Base-by-base conservation (phyloP, 92 coral and sea anemone genomes). In the Porites rus region DNA sequence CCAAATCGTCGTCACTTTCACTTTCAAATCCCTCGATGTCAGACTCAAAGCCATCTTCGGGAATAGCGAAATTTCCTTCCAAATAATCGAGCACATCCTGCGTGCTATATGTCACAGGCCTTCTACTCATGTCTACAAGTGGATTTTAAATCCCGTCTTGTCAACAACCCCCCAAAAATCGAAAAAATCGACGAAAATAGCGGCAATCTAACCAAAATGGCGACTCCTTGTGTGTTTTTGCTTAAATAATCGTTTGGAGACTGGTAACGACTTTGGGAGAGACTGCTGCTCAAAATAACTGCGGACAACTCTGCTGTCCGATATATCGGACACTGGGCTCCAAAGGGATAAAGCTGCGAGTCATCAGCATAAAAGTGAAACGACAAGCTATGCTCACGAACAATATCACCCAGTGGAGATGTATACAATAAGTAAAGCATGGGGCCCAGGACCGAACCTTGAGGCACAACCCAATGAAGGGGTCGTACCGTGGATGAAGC, bases 281-380 rank as follows among this genome's bases (percentile, higher is more conserved):
- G 79, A 53, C 64, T 75, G 65, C 62, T 51, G 79, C 12, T 75
- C 10, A 75, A 51, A 51, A 22, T 17, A 75, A 50, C 12, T 75
- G 79, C 64, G 21, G 63, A 46, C 63, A 50, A 75, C 64, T 75
- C 79, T 75, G 50, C 79, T 75, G 79, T 16, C 64, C 79, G 63
- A 50, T 75, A 51, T 50, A 51, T 75, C 79, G 65, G 79, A 0
- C 63, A 74, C 61, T 74, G 65, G 79, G 63, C 65, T 6, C 50
- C 63, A 50, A 75, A 75, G 80, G 80, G 65, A 9, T n/a, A 76
- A 53, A 24, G 25, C 25, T 24, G 25, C 25, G 25, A 24, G 1
- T 24, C 25, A 24, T 24, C 25, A 24, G 25, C 25, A 24, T 24
- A 24, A 24, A 24, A 24, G 25, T 24, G 25, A 24, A 24, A 24